Conservation (phyloP, 2,797 vertebrate genomes). For the Geotrypetes seraphini region DNA sequence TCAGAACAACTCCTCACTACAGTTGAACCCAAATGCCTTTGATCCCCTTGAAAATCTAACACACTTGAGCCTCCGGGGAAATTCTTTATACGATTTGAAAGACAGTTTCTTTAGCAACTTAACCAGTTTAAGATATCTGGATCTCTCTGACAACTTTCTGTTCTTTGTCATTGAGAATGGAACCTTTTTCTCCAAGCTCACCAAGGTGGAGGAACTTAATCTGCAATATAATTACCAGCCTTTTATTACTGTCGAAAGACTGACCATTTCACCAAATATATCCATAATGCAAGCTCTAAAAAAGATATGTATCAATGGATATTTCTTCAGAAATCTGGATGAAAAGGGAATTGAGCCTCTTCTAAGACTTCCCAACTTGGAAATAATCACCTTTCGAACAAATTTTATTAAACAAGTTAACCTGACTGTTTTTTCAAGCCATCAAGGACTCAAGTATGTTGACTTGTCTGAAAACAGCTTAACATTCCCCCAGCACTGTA, state of each 20-base stretch:
- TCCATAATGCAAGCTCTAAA: slow-evolving; percentile 37
- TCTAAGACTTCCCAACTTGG: slow-evolving; percentile 38
- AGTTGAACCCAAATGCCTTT: slow-evolving; percentile 38
- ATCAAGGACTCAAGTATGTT: slow-evolving; percentile 38
- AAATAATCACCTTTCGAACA: slow-evolving; percentile 50
- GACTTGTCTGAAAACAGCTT: slow-evolving; percentile 63
- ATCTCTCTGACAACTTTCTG: slow-evolving; percentile 54
- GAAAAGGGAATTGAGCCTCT: slow-evolving; percentile 33
- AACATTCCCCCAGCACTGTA: slow-evolving; percentile 32
- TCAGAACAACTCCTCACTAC: slow-evolving; percentile 38
- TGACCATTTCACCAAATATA: slow-evolving; percentile 48
- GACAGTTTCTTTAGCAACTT: slow-evolving; percentile 16
- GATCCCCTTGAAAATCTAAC: slow-evolving; percentile 35
- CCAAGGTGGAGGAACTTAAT: slow-evolving; percentile 45
- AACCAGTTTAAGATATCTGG: slow-evolving; percentile 12
- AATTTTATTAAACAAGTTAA: slow-evolving; percentile 54
- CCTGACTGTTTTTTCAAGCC: slow-evolving; percentile 31
- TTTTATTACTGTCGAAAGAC: slow-evolving; percentile 24
- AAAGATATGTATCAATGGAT: slow-evolving; percentile 51
- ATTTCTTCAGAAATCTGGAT: slow-evolving; percentile 56
- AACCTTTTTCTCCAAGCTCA: slow-evolving; percentile 54
- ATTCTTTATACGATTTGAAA: slow-evolving; percentile 5
- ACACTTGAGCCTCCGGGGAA: slow-evolving; percentile 44
- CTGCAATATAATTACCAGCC: slow-evolving; percentile 65
- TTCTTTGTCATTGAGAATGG: slow-evolving; percentile 48